These are phyloP conservation scores for Tridacna gigas DNA, from an alignment of 2,888 invertebrate genomes.

Conservation along the genomic window DNA sequence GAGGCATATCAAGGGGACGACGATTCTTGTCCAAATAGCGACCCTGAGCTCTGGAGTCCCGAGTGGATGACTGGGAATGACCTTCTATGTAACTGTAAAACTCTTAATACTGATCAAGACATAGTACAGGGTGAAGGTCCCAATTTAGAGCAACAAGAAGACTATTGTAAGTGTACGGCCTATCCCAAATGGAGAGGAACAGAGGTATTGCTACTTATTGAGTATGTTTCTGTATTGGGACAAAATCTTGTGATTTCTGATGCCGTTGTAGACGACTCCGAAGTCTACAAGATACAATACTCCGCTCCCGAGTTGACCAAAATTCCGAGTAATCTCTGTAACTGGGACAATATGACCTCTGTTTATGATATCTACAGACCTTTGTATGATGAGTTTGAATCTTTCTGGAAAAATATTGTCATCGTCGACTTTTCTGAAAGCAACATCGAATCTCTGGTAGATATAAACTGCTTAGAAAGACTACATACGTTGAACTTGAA, in stretches of 20 bases:
- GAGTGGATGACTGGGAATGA: slow-evolving; percentile 19
- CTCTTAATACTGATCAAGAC: neutral
- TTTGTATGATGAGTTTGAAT: neutral
- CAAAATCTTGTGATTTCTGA: slow-evolving; percentile 24
- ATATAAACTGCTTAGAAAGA: slow-evolving; percentile 37
- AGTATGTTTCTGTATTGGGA: slow-evolving; percentile 34
- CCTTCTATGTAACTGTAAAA: neutral
- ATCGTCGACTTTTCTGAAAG: slow-evolving; percentile 26
- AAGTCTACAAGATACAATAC: slow-evolving; percentile 28
- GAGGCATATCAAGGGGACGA: neutral
- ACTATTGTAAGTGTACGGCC: slow-evolving; percentile 31
- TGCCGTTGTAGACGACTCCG: neutral
- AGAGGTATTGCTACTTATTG: slow-evolving; percentile 30
- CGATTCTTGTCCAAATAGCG: slow-evolving; percentile 4
- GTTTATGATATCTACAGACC: neutral
- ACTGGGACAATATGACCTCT: slow-evolving; percentile 29
- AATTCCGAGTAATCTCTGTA: slow-evolving; percentile 45
- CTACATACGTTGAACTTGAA: slow-evolving; percentile 22
- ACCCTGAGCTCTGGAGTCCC: neutral
- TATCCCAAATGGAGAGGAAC: slow-evolving; percentile 16
- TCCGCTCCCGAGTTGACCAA: slow-evolving; percentile 24
- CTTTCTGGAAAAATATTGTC: slow-evolving; percentile 25
- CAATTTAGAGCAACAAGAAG: neutral
- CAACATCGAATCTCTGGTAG: slow-evolving; percentile 20
- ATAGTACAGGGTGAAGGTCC: neutral